These are phyloP conservation scores for Takifugu rubripes DNA, from an alignment of 2,797 vertebrate genomes.

Conservation along the genomic window DNA sequence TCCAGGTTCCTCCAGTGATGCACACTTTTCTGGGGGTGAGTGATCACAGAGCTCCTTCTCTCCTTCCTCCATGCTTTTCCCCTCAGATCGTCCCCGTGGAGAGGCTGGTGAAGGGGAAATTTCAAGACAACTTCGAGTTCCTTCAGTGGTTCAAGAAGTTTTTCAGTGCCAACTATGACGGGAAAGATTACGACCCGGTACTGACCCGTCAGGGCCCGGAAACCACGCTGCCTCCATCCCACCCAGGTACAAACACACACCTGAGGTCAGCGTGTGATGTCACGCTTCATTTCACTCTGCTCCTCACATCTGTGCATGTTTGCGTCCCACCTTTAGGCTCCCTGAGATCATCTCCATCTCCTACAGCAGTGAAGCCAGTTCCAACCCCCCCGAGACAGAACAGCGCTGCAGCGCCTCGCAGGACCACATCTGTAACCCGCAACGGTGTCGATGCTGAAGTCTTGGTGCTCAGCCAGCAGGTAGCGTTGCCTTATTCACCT, in stretches of 20 bases:
- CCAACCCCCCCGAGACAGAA: conserved; percentile 77
- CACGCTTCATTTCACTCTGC: conserved; percentile 23
- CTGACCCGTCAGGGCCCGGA: conserved; percentile 89
- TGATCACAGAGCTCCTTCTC: too few species aligned
- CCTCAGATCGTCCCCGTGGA: conserved; percentile 93
- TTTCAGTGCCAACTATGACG: conserved; percentile 95
- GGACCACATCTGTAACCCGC: conserved; percentile 71
- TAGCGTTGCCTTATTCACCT: conserved; percentile 29
- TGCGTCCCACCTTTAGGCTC: conserved; percentile 69
- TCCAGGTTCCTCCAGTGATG: too few species aligned
- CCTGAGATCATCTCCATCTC: conserved; percentile 83
- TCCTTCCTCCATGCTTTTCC: too few species aligned
- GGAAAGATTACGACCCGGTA: conserved; percentile 93
- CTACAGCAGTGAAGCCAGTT: conserved; percentile 85
- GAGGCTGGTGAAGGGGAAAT: conserved; percentile 91
- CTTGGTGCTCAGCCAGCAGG: conserved; percentile 93
- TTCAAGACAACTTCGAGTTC: conserved; percentile 99
- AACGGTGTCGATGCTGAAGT: conserved; percentile 88
- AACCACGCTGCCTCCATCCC: conserved; percentile 76
- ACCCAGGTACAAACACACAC: conserved; percentile 71
- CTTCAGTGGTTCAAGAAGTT: conserved; percentile 99
- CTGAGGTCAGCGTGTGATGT: conserved; percentile 9
- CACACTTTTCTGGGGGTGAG: too few species aligned
- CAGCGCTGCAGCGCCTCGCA: conserved; percentile 75
- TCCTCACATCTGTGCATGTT: background rate